Conservation (phyloP, 2,888 invertebrate genomes). For the Sisyra nigra region DNA sequence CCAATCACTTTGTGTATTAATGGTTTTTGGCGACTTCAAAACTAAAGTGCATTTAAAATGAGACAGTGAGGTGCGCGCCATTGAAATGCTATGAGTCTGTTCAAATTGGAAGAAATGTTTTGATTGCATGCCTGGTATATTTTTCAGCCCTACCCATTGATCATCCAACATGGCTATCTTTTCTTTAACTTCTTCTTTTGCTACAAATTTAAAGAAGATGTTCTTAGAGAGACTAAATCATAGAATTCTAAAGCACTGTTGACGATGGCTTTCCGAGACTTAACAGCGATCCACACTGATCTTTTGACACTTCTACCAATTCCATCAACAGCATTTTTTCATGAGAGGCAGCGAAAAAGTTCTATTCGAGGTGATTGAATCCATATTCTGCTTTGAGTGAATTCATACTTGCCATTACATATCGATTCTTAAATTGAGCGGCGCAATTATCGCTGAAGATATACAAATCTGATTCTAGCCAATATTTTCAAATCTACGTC, state of each 20-base stretch:
- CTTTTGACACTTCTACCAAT: slow-evolving; percentile 13
- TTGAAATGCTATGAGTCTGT: too few species aligned
- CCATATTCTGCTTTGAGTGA: slow-evolving; percentile 12
- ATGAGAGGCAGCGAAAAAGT: slow-evolving; percentile 10
- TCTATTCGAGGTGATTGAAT: slow-evolving; percentile 14
- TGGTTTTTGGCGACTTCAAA: slow-evolving; percentile 7
- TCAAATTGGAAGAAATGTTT: too few species aligned
- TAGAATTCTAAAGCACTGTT: slow-evolving; percentile 13
- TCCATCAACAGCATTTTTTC: slow-evolving; percentile 15
- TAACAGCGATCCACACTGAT: slow-evolving; percentile 13
- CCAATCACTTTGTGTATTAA: slow-evolving; percentile 6
- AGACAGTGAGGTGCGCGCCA: too few species aligned
- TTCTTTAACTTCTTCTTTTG: slow-evolving; percentile 13
- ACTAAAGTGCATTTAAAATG: slow-evolving; percentile 3
- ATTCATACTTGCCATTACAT: slow-evolving; percentile 14
- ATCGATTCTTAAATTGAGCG: slow-evolving; percentile 12
- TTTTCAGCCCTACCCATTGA: too few species aligned
- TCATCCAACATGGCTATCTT: too few species aligned
- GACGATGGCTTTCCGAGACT: slow-evolving; percentile 12
- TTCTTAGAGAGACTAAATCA: slow-evolving; percentile 12
- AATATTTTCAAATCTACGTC: slow-evolving; percentile 7
- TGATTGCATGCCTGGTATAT: too few species aligned
- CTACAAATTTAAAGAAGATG: slow-evolving; percentile 9
- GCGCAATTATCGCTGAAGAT: slow-evolving; percentile 4
- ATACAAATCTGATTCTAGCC: background rate